Evolutionary conservation across 37 sponge, comb jelly and placozoan genomes (phyloP).

Genomic region (Beroe forskalii): DNA sequence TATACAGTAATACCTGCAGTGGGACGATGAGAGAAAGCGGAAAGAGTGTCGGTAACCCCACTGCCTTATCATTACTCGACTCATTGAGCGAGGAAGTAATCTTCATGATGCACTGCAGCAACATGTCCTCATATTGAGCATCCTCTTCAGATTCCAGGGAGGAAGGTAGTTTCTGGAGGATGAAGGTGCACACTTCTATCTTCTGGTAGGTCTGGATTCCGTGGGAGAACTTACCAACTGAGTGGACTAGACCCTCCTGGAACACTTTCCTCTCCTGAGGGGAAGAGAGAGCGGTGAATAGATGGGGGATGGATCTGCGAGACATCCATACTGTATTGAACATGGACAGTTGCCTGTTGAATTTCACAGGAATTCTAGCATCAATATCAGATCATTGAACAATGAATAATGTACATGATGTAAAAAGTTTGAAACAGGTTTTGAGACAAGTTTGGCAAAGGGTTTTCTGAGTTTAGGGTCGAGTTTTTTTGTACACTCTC

Average conservation of each 20-base stretch:
- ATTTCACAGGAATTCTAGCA: too few species aligned
- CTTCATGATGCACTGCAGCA: constrained; percentile 55
- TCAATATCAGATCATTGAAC: too few species aligned
- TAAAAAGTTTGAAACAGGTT: too few species aligned
- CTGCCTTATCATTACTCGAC: not conserved
- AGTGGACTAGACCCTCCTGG: not conserved
- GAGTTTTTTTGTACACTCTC: too few species aligned
- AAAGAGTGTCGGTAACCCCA: constrained; percentile 28
- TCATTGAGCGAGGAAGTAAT: not conserved
- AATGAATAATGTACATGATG: too few species aligned
- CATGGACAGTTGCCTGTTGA: too few species aligned
- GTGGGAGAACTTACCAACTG: constrained; percentile 13
- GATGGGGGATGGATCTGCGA: not conserved
- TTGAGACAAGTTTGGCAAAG: too few species aligned
- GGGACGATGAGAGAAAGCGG: constrained; percentile 20
- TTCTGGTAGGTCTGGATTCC: constrained; percentile 50
- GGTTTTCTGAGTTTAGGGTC: too few species aligned
- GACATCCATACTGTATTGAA: too few species aligned
- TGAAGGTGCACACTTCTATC: constrained; percentile 41
- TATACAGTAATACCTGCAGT: not conserved
- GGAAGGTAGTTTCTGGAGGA: not conserved
- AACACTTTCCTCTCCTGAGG: constrained; percentile 1
- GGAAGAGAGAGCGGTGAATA: not conserved
- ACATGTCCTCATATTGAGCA: constrained; percentile 1
- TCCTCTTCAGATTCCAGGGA: not conserved